phyloP scores from a whole-genome alignment of 2,888 invertebrate species.

The Philonicus albiceps region DNA sequence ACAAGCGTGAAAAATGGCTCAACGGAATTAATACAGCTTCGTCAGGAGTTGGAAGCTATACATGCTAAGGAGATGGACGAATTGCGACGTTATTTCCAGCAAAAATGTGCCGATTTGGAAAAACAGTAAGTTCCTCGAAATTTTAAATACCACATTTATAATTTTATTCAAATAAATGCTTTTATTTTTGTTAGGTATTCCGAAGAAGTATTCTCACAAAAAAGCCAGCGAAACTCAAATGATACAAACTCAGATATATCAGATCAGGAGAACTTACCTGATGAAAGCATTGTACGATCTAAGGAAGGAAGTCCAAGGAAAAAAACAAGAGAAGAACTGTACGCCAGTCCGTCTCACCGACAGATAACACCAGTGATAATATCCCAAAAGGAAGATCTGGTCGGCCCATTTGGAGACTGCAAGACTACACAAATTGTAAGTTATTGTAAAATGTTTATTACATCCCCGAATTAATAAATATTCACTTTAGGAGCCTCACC shows the following conservation, averaged over 20 bases:
- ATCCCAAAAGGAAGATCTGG: not conserved
- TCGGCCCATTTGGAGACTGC: conserved; percentile 7
- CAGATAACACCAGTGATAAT: conserved; percentile 58
- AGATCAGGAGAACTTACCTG: conserved; percentile 59
- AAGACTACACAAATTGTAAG: not conserved
- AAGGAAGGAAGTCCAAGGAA: conserved; percentile 58
- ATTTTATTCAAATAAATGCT: not conserved
- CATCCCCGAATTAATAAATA: not conserved
- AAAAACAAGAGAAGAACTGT: conserved; percentile 57
- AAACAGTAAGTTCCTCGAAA: conserved; percentile 68
- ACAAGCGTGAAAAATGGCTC: conserved; percentile 68
- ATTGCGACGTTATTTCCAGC: conserved; percentile 79
- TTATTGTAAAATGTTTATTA: not conserved
- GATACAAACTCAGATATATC: conserved; percentile 59
- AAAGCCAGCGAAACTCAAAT: conserved; percentile 69
- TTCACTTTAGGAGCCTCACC: conserved; percentile 54
- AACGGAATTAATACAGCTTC: conserved; percentile 67
- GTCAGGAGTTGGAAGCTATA: conserved; percentile 70
- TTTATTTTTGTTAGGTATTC: conserved; percentile 65
- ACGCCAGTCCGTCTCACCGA: conserved; percentile 61
- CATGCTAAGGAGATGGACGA: conserved; percentile 82
- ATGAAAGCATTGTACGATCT: conserved; percentile 52
- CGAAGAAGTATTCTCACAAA: conserved; percentile 74
- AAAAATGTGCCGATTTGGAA: conserved; percentile 80
- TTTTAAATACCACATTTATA: too few species aligned